Base-by-base conservation (phyloP, 2,797 vertebrate species). In the Hydrocynus forskahlii region DNA sequence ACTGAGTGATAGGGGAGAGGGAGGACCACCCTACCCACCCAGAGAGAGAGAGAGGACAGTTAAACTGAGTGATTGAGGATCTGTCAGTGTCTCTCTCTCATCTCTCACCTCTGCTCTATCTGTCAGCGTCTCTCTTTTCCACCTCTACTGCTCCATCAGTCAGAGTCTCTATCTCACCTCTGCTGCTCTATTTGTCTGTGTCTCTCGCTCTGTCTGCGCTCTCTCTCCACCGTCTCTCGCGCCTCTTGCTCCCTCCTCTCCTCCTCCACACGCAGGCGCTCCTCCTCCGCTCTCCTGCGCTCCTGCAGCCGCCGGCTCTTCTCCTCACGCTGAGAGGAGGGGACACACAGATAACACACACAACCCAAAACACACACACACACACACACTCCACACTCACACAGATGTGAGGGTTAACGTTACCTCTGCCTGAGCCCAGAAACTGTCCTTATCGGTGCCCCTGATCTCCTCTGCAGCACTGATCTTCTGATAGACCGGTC, bases 381-480 rank as follows among this genome's bases (percentile, higher is more conserved):
- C n/a, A 40, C 14, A 76, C 38, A 50, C 7, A 13, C 19, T 38
- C 1, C 74, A 23, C 12, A 29, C 7, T 64, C 57, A 45, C 8
- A 63, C 64, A 77, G 21, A 35, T 35, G 1, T 25, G 10, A 21
- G 7, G 10, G 29, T 0, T 0, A 0, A 16, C 0, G 92, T 90
- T 85, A 98, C 97, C 96, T 98, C 95, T 0, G 95, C 88, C 84
- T 96, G 92, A 83, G 89, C 93, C 97, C 97, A 98, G 91, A 98
- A 99, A 83, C 92, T 92, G 7, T 98, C 96, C 80, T 96, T 98
- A 3, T 94, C 92, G 62, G 92, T 94, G 9, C 93, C 91, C 81
- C 95, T 95, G 72, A 99, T 97, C 83, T 99, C 97, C 0, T 95
- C 93, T 79, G 94, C 88, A 0, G 96, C 96, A 0, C 96, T 97